Evolutionary conservation across 1,140 invertebrate species (phyloP).

Genomic region (Armadillidium nasatum): DNA sequence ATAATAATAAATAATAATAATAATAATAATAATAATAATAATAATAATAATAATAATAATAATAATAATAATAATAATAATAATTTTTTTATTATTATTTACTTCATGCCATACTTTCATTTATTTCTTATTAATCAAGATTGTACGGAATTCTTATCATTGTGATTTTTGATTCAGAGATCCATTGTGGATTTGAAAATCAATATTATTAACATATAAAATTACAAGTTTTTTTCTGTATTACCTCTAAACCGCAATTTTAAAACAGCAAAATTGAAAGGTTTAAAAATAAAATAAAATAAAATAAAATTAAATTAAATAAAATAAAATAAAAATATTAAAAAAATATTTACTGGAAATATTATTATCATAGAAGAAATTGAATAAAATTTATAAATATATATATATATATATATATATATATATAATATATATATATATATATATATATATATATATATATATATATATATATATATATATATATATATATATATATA

Average conservation of each 20-base stretch:
- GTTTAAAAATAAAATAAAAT: background rate
- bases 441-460: conserved; percentile 9
- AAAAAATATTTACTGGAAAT: background rate
- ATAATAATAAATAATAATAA: too few relatives aligned
- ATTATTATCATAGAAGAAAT: background rate
- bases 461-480: conserved; percentile 13
- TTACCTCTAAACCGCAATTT: too few relatives aligned
- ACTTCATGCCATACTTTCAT: too few relatives aligned
- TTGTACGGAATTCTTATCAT: too few relatives aligned
- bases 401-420: conserved; percentile 9
- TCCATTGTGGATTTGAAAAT: too few relatives aligned
- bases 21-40: too few relatives aligned
- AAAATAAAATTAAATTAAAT: background rate
- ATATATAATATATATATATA: background rate
- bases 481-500: conserved; percentile 11
- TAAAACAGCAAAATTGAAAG: too few relatives aligned
- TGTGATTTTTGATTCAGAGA: too few relatives aligned
- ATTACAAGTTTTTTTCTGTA: too few relatives aligned
- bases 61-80: background rate
- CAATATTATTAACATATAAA: too few relatives aligned
- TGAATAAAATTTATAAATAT: background rate
- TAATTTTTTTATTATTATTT: background rate
- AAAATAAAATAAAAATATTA: background rate
- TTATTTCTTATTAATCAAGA: too few relatives aligned
- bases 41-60: conserved; percentile 6